Evolutionary conservation across 1,140 invertebrate species (phyloP).

Genomic region (Tenebrio molitor): DNA sequence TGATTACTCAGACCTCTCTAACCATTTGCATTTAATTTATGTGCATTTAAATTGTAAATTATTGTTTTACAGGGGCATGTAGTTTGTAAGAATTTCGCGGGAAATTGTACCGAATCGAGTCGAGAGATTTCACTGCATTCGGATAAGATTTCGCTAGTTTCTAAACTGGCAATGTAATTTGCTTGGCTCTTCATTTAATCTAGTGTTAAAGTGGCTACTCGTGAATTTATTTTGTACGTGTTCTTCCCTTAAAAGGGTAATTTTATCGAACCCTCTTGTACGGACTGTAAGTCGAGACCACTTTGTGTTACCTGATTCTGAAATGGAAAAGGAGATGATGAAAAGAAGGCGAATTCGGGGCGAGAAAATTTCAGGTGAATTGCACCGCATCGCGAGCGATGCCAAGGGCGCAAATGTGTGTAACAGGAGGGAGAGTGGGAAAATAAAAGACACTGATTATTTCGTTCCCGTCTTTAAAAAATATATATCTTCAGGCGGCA

Average conservation of each 20-base stretch:
- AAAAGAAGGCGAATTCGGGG: conserved; percentile 6
- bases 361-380: neutral
- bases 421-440: too few relatives aligned
- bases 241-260: conserved; percentile 7
- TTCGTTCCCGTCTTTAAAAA: too few relatives aligned
- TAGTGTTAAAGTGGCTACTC: conserved; percentile 1
- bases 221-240: conserved; percentile 13
- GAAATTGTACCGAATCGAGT: neutral
- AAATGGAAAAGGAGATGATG: conserved; percentile 12
- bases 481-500: too few relatives aligned
- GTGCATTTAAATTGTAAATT: conserved; percentile 32
- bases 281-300: conserved; percentile 1
- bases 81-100: neutral
- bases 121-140: neutral
- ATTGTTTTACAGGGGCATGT: neutral
- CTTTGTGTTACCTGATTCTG: conserved; percentile 16
- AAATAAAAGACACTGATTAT: too few relatives aligned
- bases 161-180: neutral
- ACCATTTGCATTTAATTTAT: conserved; percentile 30
- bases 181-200: neutral
- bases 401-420: neutral
- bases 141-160: neutral
- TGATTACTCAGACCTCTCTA: neutral
- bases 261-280: conserved; percentile 5
- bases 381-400: neutral